Evolutionary conservation across 2,888 invertebrate genomes (phyloP).

Genomic region (Orchesella flavescens): DNA sequence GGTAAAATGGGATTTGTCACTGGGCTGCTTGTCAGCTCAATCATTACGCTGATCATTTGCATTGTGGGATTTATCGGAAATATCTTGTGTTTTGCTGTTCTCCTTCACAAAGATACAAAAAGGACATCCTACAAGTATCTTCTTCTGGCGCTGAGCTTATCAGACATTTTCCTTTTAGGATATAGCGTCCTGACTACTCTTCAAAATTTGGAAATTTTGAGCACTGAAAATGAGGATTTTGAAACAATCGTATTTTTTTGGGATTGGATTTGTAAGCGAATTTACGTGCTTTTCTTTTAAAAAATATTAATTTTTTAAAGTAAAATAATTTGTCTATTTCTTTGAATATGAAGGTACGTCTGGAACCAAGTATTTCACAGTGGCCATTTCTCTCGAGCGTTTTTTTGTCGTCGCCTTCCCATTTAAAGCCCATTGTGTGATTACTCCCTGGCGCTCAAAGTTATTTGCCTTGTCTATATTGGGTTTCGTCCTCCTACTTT

Average conservation of each 20-base stretch:
- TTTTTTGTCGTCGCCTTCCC: slow-evolving; percentile 50
- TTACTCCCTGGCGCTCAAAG: slow-evolving; percentile 3
- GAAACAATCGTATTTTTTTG: slow-evolving; percentile 36
- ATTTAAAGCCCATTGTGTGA: neutral
- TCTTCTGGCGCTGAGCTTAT: slow-evolving; percentile 41
- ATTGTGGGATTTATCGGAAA: slow-evolving; percentile 44
- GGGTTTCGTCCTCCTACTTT: slow-evolving; percentile 1
- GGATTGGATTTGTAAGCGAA: slow-evolving; percentile 56
- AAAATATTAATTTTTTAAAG: neutral
- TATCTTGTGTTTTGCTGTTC: slow-evolving; percentile 16
- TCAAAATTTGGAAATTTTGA: neutral
- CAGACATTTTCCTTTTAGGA: slow-evolving; percentile 40
- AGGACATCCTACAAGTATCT: slow-evolving; percentile 15
- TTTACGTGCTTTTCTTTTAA: neutral
- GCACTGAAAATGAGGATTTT: neutral
- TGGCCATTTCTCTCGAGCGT: slow-evolving; percentile 57
- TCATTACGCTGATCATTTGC: slow-evolving; percentile 27
- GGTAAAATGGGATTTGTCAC: no score
- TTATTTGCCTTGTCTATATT: slow-evolving; percentile 1
- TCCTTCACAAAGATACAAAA: slow-evolving; percentile 15
- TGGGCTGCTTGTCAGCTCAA: no score
- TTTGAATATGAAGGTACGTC: slow-evolving; percentile 39
- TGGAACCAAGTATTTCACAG: slow-evolving; percentile 56
- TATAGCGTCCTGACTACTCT: slow-evolving; percentile 28
- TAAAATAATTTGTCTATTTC: neutral